Base-by-base conservation (phyloP, 2,888 invertebrate genomes). In the Drosophila testacea region DNA sequence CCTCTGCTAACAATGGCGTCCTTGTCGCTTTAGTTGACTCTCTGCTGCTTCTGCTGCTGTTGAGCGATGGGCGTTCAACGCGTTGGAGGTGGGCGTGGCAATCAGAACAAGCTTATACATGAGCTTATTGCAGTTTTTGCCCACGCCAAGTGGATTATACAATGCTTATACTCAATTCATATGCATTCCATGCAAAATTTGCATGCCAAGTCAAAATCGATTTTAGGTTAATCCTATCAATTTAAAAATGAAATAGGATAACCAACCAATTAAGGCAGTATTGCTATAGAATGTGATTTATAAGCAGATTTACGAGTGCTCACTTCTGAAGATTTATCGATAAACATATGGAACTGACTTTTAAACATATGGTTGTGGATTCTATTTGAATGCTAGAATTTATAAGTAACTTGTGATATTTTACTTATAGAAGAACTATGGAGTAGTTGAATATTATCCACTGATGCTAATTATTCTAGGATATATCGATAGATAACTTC, bases 61-160 rank as follows among this genome's bases (percentile, higher is more conserved):
- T 38, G 48, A 16, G 39, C n/a, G 32, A 1, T 38, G 51, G 6
- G 7, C 22, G 30, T 2, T 30, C 1, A 30, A 30, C 32, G 32
- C n/a, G 22, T 28, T n/a, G 9, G n/a, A 22, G 50, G 42, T 42
- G 56, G 60, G 79, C 59, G 76, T 63, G 71, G 68, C 65, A 79
- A 82, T 75, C 72, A 66, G 66, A 76, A 79, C 68, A 79, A 56
- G 61, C 55, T 41, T 27, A 52, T 7, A 63, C 63, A 63, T 63
- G 70, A 57, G 83, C 69, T 80, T 77, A 80, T 80, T 80, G 83
- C 83, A 63, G 34, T 36, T 56, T 44, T 44, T 13, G n/a, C 11
- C 42, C 48, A 50, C 38, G 22, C 16, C 11, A n/a, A 27, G 54
- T 55, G 55, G 44, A 32, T 55, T 44, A 55, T 27, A 34, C 22